Evolutionary conservation across 2,888 invertebrate species (phyloP), one percentile per base, ranked within the genome.

Genomic region (Folsomia manolachei): DNA sequence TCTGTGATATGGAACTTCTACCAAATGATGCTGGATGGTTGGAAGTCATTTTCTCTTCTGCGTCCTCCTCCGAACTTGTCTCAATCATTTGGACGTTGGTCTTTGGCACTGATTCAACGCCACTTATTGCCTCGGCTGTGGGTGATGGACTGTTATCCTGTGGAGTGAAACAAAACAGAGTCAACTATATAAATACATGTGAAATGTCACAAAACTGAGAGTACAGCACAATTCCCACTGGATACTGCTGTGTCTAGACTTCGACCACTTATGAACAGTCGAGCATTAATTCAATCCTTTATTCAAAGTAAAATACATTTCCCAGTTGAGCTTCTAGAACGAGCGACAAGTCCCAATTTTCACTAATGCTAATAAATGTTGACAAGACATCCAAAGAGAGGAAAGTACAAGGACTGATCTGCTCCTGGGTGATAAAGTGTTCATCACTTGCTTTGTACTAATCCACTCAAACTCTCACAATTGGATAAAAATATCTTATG

Each of bases 111-210:
- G n/a, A n/a, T 62, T 26, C 56, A 39, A 39, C 69, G 56, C 68
- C 70, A 53, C 61, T 66, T 25, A 19, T 56, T 19, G 56, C 61
- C 26, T 76, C 78, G 4, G 64, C 68, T 1, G 78, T 80, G 0
- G 80, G 80, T 19, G 80, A 80, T 51, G 80, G 79, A 56, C 77
- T 78, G 39, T 71, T 77, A 25, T 78, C 79, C 78, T 80, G 62
- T 60, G 26, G 27, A 60, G 39, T 9, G 39, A 39, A 39, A n/a
- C n/a, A n/a, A n/a, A n/a, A n/a, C n/a, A n/a, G n/a, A n/a, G n/a
- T n/a, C n/a, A n/a, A n/a, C n/a, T n/a, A n/a, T n/a, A n/a, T n/a
- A n/a, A n/a, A n/a, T n/a, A n/a, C n/a, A n/a, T n/a, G 39, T 4
- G 14, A 39, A 39, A 39, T 9, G 39, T 39, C 7, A 39, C 39